A percentile compares a stretch with the other conserved stretches of the same genome.
These are phyloP conservation scores for Aplochiton taeniatus DNA, from an alignment of 2,797 vertebrate genomes.

Conservation along the genomic window DNA sequence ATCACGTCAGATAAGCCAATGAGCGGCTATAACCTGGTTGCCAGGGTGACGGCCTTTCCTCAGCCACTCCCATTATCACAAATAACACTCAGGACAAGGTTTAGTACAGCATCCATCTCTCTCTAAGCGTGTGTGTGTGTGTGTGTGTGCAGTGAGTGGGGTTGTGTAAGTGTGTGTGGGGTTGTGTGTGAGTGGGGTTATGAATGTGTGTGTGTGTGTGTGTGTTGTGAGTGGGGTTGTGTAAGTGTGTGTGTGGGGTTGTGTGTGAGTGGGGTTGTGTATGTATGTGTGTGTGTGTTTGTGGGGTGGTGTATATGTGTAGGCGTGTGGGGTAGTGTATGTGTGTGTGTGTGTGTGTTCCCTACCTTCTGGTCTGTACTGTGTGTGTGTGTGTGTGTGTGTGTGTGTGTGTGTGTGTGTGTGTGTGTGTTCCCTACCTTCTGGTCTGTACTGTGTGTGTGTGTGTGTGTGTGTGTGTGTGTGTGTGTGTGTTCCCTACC, in stretches of 20 bases:
- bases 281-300: slow-evolving; percentile 1
- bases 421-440: slow-evolving; percentile 78
- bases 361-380: background rate
- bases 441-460: slow-evolving; percentile 55
- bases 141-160: background rate
- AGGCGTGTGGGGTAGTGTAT: no score
- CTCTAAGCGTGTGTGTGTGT: background rate
- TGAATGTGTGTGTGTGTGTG: slow-evolving; percentile 12
- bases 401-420: no score
- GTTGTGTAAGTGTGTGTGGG: background rate
- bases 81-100: no score
- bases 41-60: slow-evolving; percentile 50
- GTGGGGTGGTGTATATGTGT: slow-evolving; percentile 9
- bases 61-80: slow-evolving; percentile 32
- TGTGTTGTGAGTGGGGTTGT: background rate
- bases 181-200: no score
- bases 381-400: slow-evolving; percentile 9
- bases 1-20: slow-evolving; percentile 40
- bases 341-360: no score
- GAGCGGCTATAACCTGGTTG: slow-evolving; percentile 51
- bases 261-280: background rate
- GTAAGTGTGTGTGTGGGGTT: slow-evolving; percentile 8
- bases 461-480: background rate
- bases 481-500: slow-evolving; percentile 72
- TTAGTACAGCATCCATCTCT: slow-evolving; percentile 4